A percentile compares a stretch with the other conserved stretches of the same genome.
These are phyloP conservation scores for Mesaphorura yosii DNA, from an alignment of 1,140 invertebrate genomes.

Conservation along the genomic window DNA sequence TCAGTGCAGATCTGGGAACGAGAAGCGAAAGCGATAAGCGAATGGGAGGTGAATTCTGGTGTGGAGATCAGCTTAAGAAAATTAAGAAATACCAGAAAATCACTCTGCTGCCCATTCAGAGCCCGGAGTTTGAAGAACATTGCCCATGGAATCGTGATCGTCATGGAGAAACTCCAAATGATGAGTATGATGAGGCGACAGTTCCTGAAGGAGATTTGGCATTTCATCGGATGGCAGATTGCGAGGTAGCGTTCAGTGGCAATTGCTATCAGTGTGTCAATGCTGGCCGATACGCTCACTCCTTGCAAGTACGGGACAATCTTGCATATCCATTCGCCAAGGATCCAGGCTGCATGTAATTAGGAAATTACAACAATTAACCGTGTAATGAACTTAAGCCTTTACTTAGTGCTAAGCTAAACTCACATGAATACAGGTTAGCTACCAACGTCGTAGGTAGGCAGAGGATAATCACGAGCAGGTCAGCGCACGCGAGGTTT, in stretches of 20 bases:
- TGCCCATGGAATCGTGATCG: conserved; percentile 42
- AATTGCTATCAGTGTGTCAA: conserved; percentile 46
- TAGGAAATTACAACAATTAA: too few relatives aligned
- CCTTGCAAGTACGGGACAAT: conserved; percentile 45
- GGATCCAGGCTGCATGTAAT: conserved; percentile 47
- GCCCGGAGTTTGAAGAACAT: conserved; percentile 38
- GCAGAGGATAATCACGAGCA: conserved; percentile 45
- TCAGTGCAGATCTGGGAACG: conserved; percentile 34
- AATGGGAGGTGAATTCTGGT: too few relatives aligned
- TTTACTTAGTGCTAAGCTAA: too few relatives aligned
- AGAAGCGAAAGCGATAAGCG: too few relatives aligned
- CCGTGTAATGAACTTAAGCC: too few relatives aligned
- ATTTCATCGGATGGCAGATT: conserved; percentile 42
- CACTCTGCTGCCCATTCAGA: conserved; percentile 16
- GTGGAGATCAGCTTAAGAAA: too few relatives aligned
- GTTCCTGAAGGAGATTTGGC: conserved; percentile 38
- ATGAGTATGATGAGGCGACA: conserved; percentile 38
- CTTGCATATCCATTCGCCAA: conserved; percentile 45
- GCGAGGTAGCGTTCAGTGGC: conserved; percentile 44
- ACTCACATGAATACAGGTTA: conserved; percentile 35
- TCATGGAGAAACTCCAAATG: conserved; percentile 40
- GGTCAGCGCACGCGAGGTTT: conserved; percentile 39
- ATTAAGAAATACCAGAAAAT: conserved; percentile 28
- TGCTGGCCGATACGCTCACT: conserved; percentile 45
- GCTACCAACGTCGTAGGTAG: conserved; percentile 42